phyloP scores from a whole-genome alignment of 2,113 vertebrate species.

The Eubucco bourcierii region DNA sequence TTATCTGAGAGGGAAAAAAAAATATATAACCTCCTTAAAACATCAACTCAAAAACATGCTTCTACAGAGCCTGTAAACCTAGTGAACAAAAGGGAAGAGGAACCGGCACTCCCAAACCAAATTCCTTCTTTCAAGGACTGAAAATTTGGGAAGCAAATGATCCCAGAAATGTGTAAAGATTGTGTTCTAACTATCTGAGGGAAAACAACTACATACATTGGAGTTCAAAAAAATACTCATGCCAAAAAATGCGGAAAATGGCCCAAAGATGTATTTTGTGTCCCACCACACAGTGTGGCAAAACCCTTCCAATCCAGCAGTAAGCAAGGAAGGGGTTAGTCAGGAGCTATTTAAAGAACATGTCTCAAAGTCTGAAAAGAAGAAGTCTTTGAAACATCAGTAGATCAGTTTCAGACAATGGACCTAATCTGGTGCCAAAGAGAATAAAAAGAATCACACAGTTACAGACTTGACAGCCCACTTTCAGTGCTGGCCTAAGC shows the following conservation, averaged over 20 bases:
- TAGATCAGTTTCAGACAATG: neutral
- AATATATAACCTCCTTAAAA: neutral
- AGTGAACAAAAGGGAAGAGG: neutral
- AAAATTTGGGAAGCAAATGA: neutral
- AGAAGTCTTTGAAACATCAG: neutral
- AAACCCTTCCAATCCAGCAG: neutral
- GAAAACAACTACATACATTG: neutral
- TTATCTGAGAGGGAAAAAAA: neutral
- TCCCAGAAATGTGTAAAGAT: neutral
- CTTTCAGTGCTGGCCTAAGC: neutral
- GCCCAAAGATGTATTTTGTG: neutral
- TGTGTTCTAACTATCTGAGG: neutral
- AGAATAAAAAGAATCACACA: neutral
- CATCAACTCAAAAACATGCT: neutral
- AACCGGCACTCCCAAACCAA: neutral
- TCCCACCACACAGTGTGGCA: neutral
- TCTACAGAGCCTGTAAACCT: neutral
- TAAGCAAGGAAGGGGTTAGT: neutral
- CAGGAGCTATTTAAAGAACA: neutral
- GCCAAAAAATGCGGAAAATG: neutral
- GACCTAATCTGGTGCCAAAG: neutral
- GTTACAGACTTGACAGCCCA: neutral
- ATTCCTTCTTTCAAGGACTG: neutral
- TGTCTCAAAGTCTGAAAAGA: neutral
- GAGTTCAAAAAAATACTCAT: neutral